Evolutionary conservation across 2,888 invertebrate genomes (phyloP).

Genomic region (Diarsia dahlii): DNA sequence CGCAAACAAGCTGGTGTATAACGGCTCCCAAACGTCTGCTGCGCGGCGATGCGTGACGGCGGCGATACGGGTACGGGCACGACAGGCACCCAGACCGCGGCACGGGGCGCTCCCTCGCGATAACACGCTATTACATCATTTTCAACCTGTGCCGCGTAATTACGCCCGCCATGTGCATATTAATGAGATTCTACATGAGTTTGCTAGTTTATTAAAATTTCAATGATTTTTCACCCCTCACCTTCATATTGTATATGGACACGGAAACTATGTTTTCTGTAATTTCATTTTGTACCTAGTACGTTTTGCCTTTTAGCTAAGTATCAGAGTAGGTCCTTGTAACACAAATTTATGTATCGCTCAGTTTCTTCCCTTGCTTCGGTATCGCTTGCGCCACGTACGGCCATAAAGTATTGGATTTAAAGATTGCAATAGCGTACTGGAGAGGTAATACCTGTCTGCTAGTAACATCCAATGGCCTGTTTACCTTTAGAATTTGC

Average conservation of each 20-base stretch:
- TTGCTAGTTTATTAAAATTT: conserved; percentile 36
- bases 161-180: conserved; percentile 51
- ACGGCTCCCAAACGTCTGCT: conserved; percentile 73
- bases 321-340: conserved; percentile 26
- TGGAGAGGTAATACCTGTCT: conserved; percentile 40
- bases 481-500: conserved; percentile 15
- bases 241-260: not conserved
- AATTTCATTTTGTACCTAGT: conserved; percentile 12
- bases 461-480: conserved; percentile 15
- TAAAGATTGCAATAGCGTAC: conserved; percentile 48
- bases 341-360: conserved; percentile 51
- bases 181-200: conserved; percentile 38
- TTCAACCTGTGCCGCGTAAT: conserved; percentile 67
- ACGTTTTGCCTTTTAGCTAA: conserved; percentile 5
- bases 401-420: conserved; percentile 52
- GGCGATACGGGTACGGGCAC: conserved; percentile 58
- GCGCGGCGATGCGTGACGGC: conserved; percentile 69
- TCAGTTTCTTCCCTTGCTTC: conserved; percentile 22
- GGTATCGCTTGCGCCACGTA: conserved; percentile 35
- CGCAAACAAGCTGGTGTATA: conserved; percentile 76
- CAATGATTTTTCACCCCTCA: conserved; percentile 25
- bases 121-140: conserved; percentile 72
- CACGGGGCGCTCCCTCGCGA: conserved; percentile 59
- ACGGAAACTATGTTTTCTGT: not conserved
- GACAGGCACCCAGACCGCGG: conserved; percentile 47